Base-by-base conservation (phyloP, 2,113 vertebrate species). In the Oreochromis aureus region DNA sequence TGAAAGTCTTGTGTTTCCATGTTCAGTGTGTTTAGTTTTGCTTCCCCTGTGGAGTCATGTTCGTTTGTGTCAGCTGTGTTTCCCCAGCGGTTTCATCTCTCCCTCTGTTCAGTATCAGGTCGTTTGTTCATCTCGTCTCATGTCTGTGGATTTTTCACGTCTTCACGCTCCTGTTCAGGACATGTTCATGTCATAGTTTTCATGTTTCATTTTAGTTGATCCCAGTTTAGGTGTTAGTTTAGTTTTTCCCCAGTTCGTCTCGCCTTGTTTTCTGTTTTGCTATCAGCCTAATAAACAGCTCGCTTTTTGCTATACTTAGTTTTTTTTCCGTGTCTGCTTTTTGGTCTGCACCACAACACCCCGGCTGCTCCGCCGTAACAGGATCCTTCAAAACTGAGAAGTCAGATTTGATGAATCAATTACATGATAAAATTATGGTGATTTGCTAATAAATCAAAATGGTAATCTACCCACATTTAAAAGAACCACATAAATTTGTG, bases 21-120 rank as follows among this genome's bases (percentile, higher is more conserved):
- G 58, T 32, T 59, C 27, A 32, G 58, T 59, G 58, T 59, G 58
- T 59, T 59, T 32, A 18, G 8, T 59, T 59, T 59, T 18, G 13
- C 56, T 59, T 0, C 0, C 56, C 2, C 56, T 59, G 56, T 30
- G 24, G 24, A 0, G 7, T 58, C 24, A 1, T 8, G 55, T 58
- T 58, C 9, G 55, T 58, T 30, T 58, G 24, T 58, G 55, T 59
- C 56, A 16, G 27, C 56, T 30, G 24, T 56, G 54, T 56, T 56
- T 39, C 10, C 39, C 10, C 39, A 39, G 39, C 2, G 4, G 39
- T 39, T 39, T 56, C 55, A 7, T 16, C 56, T 58, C 56, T 10
- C 13, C 6, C 24, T 53, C 51, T 58, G 55, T 15, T 58, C 11
- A 24, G 54, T 7, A 22, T 24, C 54, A 13, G 54, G 11, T 7